Evolutionary conservation across 2,113 vertebrate genomes (phyloP).

Genomic region (Symphodus melops): DNA sequence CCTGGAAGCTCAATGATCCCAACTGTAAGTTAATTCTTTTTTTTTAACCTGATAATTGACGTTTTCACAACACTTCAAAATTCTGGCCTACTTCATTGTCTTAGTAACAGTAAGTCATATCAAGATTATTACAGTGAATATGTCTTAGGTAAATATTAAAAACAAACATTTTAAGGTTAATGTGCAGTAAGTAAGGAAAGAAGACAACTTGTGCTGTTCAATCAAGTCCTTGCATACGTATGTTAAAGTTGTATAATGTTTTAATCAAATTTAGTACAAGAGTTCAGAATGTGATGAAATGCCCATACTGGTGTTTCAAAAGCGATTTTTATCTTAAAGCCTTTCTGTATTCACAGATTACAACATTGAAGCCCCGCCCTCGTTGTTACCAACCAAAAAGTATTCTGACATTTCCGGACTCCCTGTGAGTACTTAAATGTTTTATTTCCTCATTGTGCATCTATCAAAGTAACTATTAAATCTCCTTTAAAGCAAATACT

Average conservation of each 20-base stretch:
- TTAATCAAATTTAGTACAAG: too few relatives aligned
- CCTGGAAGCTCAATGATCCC: slow-evolving; percentile 95
- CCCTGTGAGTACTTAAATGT: slow-evolving; percentile 85
- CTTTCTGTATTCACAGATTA: slow-evolving; percentile 85
- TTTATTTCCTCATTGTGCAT: background rate
- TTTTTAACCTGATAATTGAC: background rate
- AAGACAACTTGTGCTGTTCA: too few relatives aligned
- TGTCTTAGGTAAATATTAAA: too few relatives aligned
- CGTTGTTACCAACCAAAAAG: slow-evolving; percentile 96
- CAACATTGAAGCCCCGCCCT: slow-evolving; percentile 94
- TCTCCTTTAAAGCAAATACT: slow-evolving; percentile 13
- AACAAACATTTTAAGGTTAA: too few relatives aligned
- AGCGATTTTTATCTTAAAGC: background rate
- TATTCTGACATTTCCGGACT: slow-evolving; percentile 98
- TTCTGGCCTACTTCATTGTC: background rate
- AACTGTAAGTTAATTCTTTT: slow-evolving; percentile 87
- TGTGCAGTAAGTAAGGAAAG: too few relatives aligned
- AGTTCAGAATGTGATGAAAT: too few relatives aligned
- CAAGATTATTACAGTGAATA: too few relatives aligned
- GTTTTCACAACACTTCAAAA: background rate
- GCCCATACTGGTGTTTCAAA: too few relatives aligned
- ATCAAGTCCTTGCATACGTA: too few relatives aligned
- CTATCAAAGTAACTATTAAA: background rate
- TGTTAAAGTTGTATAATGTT: too few relatives aligned
- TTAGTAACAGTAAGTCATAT: too few relatives aligned